Conservation (phyloP, 1,140 invertebrate genomes). For the Caenorhabditis remanei region DNA sequence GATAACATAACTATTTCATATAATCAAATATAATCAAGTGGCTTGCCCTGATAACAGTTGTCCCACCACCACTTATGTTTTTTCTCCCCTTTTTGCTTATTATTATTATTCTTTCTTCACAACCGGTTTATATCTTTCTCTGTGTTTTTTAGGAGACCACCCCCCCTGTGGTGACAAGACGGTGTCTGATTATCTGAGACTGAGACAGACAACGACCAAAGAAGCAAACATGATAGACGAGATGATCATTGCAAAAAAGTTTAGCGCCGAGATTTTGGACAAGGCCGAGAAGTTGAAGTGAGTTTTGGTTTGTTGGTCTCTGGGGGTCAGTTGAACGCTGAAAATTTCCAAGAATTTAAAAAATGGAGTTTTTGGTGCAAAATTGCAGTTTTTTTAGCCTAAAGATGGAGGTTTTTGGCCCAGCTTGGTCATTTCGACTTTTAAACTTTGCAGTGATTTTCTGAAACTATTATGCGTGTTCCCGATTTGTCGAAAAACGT, state of each 20-base stretch:
- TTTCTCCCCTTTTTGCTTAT: background rate
- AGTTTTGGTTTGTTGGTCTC: background rate
- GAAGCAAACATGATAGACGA: conserved; percentile 45
- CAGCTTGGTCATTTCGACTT: too few species aligned
- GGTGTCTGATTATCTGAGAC: background rate
- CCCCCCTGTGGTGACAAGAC: background rate
- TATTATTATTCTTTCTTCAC: conserved; percentile 3
- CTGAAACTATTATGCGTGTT: too few species aligned
- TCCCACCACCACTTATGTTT: too few species aligned
- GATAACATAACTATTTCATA: conserved; percentile 49
- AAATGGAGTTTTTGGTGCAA: too few species aligned
- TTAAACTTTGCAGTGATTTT: too few species aligned
- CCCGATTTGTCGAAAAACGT: too few species aligned
- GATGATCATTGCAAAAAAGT: conserved; percentile 51
- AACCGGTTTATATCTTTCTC: conserved; percentile 7
- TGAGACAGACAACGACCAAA: background rate
- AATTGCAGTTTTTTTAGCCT: too few species aligned
- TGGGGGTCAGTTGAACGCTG: too few species aligned
- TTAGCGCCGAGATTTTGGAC: conserved; percentile 33
- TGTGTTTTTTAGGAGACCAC: conserved; percentile 25
- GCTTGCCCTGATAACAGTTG: conserved; percentile 43
- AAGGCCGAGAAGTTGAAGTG: conserved; percentile 54
- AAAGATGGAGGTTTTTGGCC: too few species aligned
- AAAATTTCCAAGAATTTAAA: too few species aligned
- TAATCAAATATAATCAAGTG: conserved; percentile 4